Percentiles rank a stretch among this genome's conserved stretches.
Evolutionary conservation across 1,140 invertebrate species (phyloP).

Genomic region (Adelges cooleyi): DNA sequence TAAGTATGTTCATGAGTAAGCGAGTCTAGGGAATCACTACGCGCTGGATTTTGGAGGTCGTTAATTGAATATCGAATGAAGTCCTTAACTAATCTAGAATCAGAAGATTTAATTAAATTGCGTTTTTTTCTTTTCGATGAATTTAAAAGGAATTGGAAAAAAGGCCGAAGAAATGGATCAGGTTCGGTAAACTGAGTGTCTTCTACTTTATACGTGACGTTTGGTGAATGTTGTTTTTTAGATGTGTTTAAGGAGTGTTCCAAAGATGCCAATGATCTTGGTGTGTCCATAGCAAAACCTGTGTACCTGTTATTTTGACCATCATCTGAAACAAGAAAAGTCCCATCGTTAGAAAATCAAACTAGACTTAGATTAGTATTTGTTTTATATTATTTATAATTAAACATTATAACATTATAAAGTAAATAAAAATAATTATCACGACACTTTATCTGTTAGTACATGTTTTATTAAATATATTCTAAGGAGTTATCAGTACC

Average conservation of each 20-base stretch:
- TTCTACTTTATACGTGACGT: neutral
- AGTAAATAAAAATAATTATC: too few relatives aligned
- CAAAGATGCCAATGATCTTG: neutral
- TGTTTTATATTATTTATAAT: too few relatives aligned
- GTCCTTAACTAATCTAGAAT: neutral
- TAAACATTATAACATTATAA: too few relatives aligned
- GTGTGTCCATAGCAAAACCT: neutral
- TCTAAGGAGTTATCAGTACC: too few relatives aligned
- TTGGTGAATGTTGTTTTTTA: neutral
- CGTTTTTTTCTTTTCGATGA: constrained; percentile 18
- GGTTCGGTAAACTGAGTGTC: constrained; percentile 3
- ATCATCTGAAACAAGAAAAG: constrained; percentile 10
- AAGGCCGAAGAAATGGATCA: constrained; percentile 1
- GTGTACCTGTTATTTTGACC: constrained; percentile 11
- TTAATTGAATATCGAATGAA: constrained; percentile 7
- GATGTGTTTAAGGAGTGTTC: neutral
- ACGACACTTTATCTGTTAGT: too few relatives aligned
- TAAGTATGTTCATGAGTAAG: neutral
- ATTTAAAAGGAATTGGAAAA: constrained; percentile 24
- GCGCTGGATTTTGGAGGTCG: neutral
- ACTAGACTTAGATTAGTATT: too few relatives aligned
- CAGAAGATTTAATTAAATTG: neutral
- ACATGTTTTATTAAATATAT: too few relatives aligned
- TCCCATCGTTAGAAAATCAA: too few relatives aligned
- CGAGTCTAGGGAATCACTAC: neutral